A percentile compares a stretch with the other conserved stretches of the same genome.
Evolutionary conservation across 2,888 invertebrate genomes (phyloP).

Genomic region (Achlya flavicornis): DNA sequence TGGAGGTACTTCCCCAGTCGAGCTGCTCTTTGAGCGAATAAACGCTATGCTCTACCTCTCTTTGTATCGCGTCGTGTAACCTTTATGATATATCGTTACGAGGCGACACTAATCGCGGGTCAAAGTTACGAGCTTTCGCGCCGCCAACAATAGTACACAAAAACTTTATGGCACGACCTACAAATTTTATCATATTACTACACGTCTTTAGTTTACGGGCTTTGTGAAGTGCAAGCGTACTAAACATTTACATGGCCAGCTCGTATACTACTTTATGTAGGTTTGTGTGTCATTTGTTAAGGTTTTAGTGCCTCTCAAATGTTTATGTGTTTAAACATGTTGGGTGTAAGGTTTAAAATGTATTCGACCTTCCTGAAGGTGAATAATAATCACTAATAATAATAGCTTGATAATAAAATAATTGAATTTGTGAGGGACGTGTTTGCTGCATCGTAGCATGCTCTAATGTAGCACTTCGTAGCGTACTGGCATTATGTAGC

Average conservation of each 20-base stretch:
- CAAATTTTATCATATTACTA: conserved; percentile 39
- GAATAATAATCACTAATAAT: no score
- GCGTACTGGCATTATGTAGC: no score
- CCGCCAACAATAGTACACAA: conserved; percentile 27
- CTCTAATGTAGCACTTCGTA: no score
- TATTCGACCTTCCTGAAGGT: not conserved
- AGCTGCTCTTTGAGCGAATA: no score
- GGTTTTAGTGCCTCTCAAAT: not conserved
- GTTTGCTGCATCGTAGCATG: no score
- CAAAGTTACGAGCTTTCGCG: not conserved
- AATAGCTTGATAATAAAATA: no score
- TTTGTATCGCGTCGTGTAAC: not conserved
- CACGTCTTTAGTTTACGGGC: conserved; percentile 18
- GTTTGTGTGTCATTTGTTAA: not conserved
- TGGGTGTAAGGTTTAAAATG: not conserved
- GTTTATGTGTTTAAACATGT: not conserved
- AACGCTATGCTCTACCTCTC: no score
- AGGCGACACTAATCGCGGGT: not conserved
- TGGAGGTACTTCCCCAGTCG: no score
- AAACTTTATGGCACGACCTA: conserved; percentile 25
- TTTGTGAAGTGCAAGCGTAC: conserved; percentile 11
- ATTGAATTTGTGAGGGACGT: no score
- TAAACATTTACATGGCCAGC: not conserved
- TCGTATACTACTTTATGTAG: not conserved
- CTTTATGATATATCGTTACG: not conserved